Base-by-base conservation (phyloP, 2,888 invertebrate genomes). In the Cryptus armator region DNA sequence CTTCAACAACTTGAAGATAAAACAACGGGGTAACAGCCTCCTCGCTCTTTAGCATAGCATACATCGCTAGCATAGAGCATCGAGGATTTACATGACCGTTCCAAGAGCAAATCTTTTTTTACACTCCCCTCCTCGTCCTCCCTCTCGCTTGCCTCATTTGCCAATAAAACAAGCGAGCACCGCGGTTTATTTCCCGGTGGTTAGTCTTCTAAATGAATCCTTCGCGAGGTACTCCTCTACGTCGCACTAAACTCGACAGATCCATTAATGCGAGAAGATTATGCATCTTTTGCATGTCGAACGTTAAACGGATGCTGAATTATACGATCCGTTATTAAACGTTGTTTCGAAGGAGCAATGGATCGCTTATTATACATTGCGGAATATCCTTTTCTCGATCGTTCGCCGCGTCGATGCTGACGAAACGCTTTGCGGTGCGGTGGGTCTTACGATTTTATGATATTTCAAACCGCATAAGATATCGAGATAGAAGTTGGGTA, bases 301-400 rank as follows among this genome's bases (percentile, higher is more conserved):
- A 77, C 62, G 75, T 81, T 77, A 62, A 81, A 84, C 80, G 77
- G 72, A 81, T 68, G 59, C 76, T 51, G 75, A 80, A 84, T 77
- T 84, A 78, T 78, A 81, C 48, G 9, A 24, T 67, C 19, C 44
- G 44, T 19, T 44, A n/a, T 51, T 59, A 64, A 53, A 53, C 16
- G 53, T 16, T 16, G 19, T 53, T 53, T 53, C 19, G 16, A 19
- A 53, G 53, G 5, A 59, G 29, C 59, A 12, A 59, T 12, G 6
- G 37, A 29, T 59, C 9, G 29, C 7, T 37, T 37, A 24, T 29
- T 59, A 24, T 29, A 29, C 59, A 62, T 77, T 81, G 81, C 76
- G 46, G 74, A 74, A 81, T 16, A 59, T 59, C 10, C 19, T 24
- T 59, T 56, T 51, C 51, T n/a, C n/a, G n/a, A 16, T 16, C 51